phyloP scores from a whole-genome alignment of 2,888 invertebrate genomes.

The Alloplasta piceator region DNA sequence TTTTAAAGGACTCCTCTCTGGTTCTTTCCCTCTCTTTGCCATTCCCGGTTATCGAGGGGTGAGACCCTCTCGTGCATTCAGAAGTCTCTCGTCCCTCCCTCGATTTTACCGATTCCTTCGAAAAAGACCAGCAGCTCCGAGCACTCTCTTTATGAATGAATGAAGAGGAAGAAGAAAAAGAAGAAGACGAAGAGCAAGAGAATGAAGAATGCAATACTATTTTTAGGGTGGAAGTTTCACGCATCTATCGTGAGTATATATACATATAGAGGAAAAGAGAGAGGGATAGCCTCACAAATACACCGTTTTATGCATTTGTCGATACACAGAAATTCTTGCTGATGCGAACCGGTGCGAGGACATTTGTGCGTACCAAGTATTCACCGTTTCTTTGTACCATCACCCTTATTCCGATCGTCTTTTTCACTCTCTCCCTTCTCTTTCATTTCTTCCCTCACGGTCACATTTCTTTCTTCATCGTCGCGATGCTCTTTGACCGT shows the following conservation, averaged over 20 bases:
- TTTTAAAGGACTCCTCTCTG: constrained; percentile 62
- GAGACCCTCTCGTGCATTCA: constrained; percentile 37
- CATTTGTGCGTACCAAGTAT: constrained; percentile 43
- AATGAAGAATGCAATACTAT: constrained; percentile 48
- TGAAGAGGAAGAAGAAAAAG: constrained; percentile 59
- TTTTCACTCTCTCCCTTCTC: constrained; percentile 29
- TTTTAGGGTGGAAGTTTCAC: constrained; percentile 10
- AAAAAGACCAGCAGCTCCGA: constrained; percentile 61
- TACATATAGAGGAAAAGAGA: neutral
- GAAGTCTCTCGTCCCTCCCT: constrained; percentile 24
- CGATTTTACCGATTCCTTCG: constrained; percentile 74
- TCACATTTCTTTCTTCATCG: constrained; percentile 39
- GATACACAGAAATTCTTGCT: constrained; percentile 17
- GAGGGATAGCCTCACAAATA: neutral
- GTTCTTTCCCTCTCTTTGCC: constrained; percentile 10
- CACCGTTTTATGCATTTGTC: neutral
- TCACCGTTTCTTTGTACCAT: constrained; percentile 50
- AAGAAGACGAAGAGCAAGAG: constrained; percentile 32
- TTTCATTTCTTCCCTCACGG: constrained; percentile 59
- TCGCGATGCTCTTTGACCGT: constrained; percentile 45
- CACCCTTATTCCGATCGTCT: constrained; percentile 15
- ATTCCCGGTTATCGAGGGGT: constrained; percentile 36
- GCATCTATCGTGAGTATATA: constrained; percentile 22
- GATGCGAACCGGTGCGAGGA: constrained; percentile 55
- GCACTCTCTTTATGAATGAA: constrained; percentile 75